A percentile compares a stretch with the other conserved stretches of the same genome.
These are phyloP conservation scores for Phallusia fumigata DNA, from an alignment of 23 tunicate genomes.

Conservation along the genomic window DNA sequence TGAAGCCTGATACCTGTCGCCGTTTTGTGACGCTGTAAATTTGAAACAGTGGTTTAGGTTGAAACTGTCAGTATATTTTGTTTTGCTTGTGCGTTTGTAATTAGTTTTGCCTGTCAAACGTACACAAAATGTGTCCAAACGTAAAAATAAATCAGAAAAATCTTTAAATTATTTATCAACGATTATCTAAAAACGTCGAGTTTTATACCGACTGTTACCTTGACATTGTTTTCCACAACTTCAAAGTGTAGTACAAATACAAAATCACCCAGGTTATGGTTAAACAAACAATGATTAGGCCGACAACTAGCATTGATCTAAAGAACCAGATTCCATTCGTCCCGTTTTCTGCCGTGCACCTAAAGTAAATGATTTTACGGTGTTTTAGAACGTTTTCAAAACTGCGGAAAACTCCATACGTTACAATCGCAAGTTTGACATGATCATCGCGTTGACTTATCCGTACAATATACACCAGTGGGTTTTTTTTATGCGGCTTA, in stretches of 20 bases:
- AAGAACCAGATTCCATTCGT: neutral
- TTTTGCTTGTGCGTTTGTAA: too few species aligned
- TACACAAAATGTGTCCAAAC: too few species aligned
- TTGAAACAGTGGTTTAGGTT: too few species aligned
- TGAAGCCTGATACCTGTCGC: neutral
- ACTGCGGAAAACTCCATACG: neutral
- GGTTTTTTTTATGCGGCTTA: too few species aligned
- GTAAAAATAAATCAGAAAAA: too few species aligned
- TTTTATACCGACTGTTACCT: neutral
- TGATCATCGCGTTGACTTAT: too few species aligned
- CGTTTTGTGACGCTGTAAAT: neutral
- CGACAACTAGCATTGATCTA: neutral
- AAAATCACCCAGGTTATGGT: neutral
- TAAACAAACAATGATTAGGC: neutral
- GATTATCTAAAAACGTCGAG: too few species aligned
- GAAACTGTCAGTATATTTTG: too few species aligned
- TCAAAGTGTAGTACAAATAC: neutral
- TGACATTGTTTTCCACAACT: neutral
- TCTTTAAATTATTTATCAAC: too few species aligned
- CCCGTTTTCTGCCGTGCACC: neutral
- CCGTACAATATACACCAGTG: too few species aligned
- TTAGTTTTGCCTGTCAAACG: too few species aligned
- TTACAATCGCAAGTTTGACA: too few species aligned
- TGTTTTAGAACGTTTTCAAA: neutral
- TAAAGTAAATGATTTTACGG: neutral